These are phyloP conservation scores for Drosophila parvula DNA, from an alignment of 1,140 invertebrate genomes.

Conservation along the genomic window DNA sequence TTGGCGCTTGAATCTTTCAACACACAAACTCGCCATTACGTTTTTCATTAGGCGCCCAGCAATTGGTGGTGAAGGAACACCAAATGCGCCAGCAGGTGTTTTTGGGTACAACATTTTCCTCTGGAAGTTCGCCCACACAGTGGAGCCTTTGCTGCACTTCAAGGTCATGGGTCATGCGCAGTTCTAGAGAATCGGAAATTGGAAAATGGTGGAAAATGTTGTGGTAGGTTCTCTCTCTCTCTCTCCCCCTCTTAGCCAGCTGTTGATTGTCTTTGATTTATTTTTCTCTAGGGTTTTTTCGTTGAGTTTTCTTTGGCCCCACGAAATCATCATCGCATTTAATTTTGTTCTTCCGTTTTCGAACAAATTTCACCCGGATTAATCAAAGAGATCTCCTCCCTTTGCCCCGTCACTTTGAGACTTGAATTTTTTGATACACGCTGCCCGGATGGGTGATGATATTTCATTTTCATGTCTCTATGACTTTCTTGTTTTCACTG, in stretches of 20 bases:
- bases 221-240: constrained; percentile 66
- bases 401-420: constrained; percentile 5
- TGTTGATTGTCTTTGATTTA: constrained; percentile 52
- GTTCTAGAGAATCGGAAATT: constrained; percentile 14
- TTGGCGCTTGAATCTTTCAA: constrained; percentile 77
- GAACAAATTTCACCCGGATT: constrained; percentile 27
- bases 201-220: constrained; percentile 47
- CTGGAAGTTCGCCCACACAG: constrained; percentile 19
- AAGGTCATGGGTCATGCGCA: constrained; percentile 76
- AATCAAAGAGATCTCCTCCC: constrained; percentile 41
- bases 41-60: constrained; percentile 67
- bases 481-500: constrained; percentile 73
- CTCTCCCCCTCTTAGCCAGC: constrained; percentile 30
- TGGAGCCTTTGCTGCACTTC: constrained; percentile 32
- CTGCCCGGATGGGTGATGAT: constrained; percentile 53
- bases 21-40: constrained; percentile 83
- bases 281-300: constrained; percentile 21
- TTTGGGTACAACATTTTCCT: constrained; percentile 39
- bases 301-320: constrained; percentile 37
- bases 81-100: constrained; percentile 10
- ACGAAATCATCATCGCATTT: constrained; percentile 22
- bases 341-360: constrained; percentile 59
- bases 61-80: neutral
- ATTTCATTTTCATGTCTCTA: constrained; percentile 68
- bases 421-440: constrained; percentile 7